A percentile compares a stretch with the other conserved stretches of the same genome.
These are phyloP conservation scores for Rhaphigaster nebulosa DNA, from an alignment of 2,888 invertebrate genomes.

Conservation along the genomic window DNA sequence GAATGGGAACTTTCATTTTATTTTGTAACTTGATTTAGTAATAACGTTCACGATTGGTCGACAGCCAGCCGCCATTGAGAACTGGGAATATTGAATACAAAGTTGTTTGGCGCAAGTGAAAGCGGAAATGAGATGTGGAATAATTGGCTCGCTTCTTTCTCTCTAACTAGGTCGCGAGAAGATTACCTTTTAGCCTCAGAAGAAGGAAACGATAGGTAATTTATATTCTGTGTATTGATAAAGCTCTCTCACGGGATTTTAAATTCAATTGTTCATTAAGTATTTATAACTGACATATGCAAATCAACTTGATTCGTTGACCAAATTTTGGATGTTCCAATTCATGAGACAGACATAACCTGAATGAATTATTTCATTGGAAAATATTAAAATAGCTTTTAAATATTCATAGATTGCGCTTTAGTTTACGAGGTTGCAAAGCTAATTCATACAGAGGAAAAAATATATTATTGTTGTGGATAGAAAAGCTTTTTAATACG, in stretches of 20 bases:
- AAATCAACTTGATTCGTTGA: too few species aligned
- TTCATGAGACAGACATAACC: too few species aligned
- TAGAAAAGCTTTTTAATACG: too few species aligned
- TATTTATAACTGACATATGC: too few species aligned
- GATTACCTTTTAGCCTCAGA: neutral
- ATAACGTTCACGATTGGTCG: neutral
- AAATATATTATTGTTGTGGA: too few species aligned
- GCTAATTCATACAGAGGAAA: too few species aligned
- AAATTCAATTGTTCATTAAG: too few species aligned
- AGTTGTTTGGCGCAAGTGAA: neutral
- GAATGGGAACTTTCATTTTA: constrained; percentile 22
- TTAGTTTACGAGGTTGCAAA: too few species aligned
- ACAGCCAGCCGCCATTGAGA: neutral
- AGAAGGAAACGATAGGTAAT: neutral
- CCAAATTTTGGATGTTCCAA: too few species aligned
- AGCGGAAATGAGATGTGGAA: constrained; percentile 25
- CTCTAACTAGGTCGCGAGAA: neutral
- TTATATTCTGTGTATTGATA: neutral
- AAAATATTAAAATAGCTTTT: too few species aligned
- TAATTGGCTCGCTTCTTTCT: neutral
- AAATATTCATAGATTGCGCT: too few species aligned
- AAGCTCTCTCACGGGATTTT: neutral
- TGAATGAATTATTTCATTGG: too few species aligned
- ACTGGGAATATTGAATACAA: neutral
- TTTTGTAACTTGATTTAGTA: constrained; percentile 35